Evolutionary conservation across 2,888 invertebrate genomes (phyloP), one percentile per base, ranked within the genome.

Genomic region (Drosophila fulvimacula): DNA sequence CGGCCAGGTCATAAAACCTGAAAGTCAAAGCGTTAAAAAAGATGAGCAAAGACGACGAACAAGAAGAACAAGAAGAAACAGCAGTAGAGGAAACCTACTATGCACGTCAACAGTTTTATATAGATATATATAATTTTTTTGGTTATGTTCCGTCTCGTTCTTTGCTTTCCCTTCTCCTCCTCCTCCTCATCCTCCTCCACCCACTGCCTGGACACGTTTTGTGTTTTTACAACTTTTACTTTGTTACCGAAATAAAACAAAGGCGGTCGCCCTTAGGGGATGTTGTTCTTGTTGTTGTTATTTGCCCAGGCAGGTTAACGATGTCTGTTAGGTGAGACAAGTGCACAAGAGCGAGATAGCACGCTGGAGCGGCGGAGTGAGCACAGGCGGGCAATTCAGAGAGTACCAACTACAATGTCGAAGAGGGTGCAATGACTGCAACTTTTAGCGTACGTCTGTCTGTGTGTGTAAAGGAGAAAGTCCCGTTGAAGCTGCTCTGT

Each of bases 391-490:
- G 15, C 39, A 52, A 52, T 46, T 21, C 27, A 38, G 71, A 42
- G 71, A 52, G 44, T 9, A 60, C 38, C 57, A 69, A 63, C 57
- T 64, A 64, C 58, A 63, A 68, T 69, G 66, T 74, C 66, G 69
- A 74, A 73, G 73, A 88, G 88, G 90, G 89, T 88, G 89, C 88
- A 88, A 81, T 88, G 88, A 88, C 87, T 88, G 86, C 85, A 81
- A 84, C 67, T 68, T 66, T 67, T 68, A 17, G 49, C 59, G 38
- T 52, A 49, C 41, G 21, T 32, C 7, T 49, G 32, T 5, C 13
- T 13, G 17, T 30, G 30, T 32, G 17, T 52, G 65, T 36, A 32
- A 51, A 49, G 69, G 71, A 70, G 69, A 69, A 69, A 69, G 69
- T 69, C 49, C 24, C 24, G 21, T 49, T 48, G 30, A 36, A 59